These are phyloP conservation scores for Semaprochilodus insignis DNA, from an alignment of 2,797 vertebrate genomes.

Conservation along the genomic window DNA sequence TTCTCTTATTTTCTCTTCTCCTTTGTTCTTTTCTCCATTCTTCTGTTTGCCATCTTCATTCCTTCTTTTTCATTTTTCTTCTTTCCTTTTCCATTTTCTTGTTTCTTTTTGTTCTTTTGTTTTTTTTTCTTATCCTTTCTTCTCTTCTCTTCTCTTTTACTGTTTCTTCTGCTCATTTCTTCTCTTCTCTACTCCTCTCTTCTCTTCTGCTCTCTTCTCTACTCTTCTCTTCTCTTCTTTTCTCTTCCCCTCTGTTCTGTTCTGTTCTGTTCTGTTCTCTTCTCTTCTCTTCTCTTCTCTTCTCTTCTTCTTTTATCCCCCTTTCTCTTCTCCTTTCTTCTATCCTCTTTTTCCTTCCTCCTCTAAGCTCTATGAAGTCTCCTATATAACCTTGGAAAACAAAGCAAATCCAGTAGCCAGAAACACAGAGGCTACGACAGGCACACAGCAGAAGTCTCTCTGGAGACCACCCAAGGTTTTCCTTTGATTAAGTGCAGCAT, in stretches of 20 bases:
- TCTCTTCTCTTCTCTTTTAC: neutral
- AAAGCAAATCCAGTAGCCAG: neutral
- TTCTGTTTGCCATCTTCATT: too few relatives aligned
- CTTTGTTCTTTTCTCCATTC: too few relatives aligned
- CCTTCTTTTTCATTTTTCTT: too few relatives aligned
- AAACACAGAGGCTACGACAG: neutral
- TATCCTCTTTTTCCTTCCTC: neutral
- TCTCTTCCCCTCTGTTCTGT: neutral
- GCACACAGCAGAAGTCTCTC: neutral
- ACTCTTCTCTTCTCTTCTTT: neutral
- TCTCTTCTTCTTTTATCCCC: neutral
- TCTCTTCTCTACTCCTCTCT: neutral
- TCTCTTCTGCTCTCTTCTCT: neutral
- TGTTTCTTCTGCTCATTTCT: neutral
- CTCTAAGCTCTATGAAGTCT: neutral
- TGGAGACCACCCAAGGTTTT: conserved; percentile 7
- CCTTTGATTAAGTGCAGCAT: conserved; percentile 1
- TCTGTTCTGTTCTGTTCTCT: neutral
- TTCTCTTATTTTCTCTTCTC: neutral
- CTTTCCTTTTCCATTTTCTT: too few relatives aligned
- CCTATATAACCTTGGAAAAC: neutral
- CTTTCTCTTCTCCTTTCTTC: too few relatives aligned
- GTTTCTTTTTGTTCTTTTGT: neutral
- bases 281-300: neutral
- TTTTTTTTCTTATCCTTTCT: neutral